phyloP scores from a whole-genome alignment of 2,113 vertebrate genomes.

The Alouatta palliata region DNA sequence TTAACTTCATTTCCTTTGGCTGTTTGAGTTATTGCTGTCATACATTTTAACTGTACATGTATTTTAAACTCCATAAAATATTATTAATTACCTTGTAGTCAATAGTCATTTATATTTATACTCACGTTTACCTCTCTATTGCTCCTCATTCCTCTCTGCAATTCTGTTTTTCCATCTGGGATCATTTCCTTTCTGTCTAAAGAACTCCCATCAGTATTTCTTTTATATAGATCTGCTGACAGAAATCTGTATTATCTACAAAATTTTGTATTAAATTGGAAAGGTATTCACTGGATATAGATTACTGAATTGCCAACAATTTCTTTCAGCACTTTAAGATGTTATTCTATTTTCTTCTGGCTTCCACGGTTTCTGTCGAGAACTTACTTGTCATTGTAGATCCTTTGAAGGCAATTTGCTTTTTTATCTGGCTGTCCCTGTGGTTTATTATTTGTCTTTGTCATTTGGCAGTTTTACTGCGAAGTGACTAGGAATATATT shows the following conservation, averaged over 20 bases:
- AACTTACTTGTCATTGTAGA: background rate
- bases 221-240: slow-evolving; percentile 11
- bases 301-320: background rate
- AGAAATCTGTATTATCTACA: background rate
- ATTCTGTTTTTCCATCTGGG: background rate
- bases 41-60: background rate
- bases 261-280: background rate
- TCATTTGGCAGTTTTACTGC: background rate
- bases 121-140: background rate
- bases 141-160: background rate
- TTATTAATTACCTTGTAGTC: background rate
- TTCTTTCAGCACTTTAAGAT: background rate
- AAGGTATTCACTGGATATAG: background rate
- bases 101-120: background rate
- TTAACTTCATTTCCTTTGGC: background rate
- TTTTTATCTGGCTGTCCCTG: background rate
- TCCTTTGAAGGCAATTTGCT: background rate
- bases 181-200: background rate
- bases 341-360: background rate
- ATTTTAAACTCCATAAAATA: background rate
- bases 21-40: background rate
- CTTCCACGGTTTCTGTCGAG: background rate
- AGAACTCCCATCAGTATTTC: background rate
- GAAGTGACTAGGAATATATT: background rate
- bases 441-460: background rate